Base-by-base conservation (phyloP, 1,140 invertebrate genomes). In the Aphidius ervi region DNA sequence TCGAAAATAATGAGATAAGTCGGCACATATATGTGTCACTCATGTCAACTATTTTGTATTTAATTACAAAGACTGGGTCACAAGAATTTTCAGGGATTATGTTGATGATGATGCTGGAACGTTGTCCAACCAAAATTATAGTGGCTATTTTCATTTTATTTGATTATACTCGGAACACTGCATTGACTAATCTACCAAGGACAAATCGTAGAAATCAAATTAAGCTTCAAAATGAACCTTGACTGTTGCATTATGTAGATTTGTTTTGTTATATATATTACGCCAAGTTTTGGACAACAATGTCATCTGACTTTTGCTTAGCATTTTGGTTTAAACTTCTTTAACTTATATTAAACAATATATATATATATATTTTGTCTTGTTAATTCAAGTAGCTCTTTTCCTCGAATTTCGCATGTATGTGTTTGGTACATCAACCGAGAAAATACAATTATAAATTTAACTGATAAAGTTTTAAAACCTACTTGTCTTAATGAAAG, bases 221-320 rank as follows among this genome's bases (percentile, higher is more conserved):
- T 66, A 63, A 66, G 56, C 52, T 47, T 31, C 39, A 16, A 56
- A 62, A 58, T 65, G 64, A 58, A 65, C 45, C 61, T 65, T 57
- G 64, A 31, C 60, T 65, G 61, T 67, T 65, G 63, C 64, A 70
- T 70, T 70, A 70, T 70, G 68, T 63, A 68, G 61, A 69, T 70
- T 66, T 52, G 10, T 9, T 40, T n/a, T 7, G 47, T 10, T 6
- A 56, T 57, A 53, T 56, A 55, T 67, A 68, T 70, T 68, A 66
- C 58, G 63, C 39, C 47, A 63, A 61, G 64, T 68, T 70, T 70
- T 70, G 62, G 64, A 52, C 57, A 46, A 58, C 46, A 42, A 49
- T 61, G 64, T 67, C 67, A 64, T 43, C 63, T 56, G 58, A 31
- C 23, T 31, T 31, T 31, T 31, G 23, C 23, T 31, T 31, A 3